Percentiles rank a stretch among this genome's conserved stretches.
Evolutionary conservation across 1,140 invertebrate genomes (phyloP).

Genomic region (Trichonephila clavipes): DNA sequence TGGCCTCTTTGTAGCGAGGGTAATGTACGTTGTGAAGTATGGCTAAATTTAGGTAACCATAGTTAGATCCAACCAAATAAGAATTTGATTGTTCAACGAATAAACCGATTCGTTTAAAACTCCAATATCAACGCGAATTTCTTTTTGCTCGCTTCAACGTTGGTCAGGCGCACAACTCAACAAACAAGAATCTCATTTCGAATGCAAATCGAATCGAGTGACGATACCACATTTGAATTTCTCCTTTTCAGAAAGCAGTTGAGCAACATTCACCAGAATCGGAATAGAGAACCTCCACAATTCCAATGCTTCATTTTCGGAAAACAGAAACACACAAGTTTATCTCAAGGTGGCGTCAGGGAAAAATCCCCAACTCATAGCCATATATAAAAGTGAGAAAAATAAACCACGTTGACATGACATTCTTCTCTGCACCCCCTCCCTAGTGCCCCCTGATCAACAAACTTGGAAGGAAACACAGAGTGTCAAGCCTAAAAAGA

Average conservation of each 20-base stretch:
- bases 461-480: constrained; percentile 51
- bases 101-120: too few species aligned
- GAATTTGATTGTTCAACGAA: too few species aligned
- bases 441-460: constrained; percentile 23
- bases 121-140: too few species aligned
- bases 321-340: constrained; percentile 2
- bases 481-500: constrained; percentile 32
- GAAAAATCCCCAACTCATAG: constrained; percentile 22
- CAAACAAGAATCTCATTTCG: background rate
- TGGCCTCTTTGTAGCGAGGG: too few species aligned
- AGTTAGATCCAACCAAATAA: too few species aligned
- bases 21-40: too few species aligned
- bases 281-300: background rate
- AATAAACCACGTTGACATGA: constrained; percentile 44
- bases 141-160: too few species aligned
- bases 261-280: background rate
- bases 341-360: background rate
- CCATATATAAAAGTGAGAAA: constrained; percentile 29
- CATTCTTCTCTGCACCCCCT: constrained; percentile 27
- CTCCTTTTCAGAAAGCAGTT: too few species aligned
- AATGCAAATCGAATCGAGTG: background rate
- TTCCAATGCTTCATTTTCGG: background rate
- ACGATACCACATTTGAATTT: too few species aligned
- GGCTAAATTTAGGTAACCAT: too few species aligned
- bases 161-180: too few species aligned